Evolutionary conservation across 2,797 vertebrate species (phyloP).

Genomic region (Kryptopterus vitreolus): DNA sequence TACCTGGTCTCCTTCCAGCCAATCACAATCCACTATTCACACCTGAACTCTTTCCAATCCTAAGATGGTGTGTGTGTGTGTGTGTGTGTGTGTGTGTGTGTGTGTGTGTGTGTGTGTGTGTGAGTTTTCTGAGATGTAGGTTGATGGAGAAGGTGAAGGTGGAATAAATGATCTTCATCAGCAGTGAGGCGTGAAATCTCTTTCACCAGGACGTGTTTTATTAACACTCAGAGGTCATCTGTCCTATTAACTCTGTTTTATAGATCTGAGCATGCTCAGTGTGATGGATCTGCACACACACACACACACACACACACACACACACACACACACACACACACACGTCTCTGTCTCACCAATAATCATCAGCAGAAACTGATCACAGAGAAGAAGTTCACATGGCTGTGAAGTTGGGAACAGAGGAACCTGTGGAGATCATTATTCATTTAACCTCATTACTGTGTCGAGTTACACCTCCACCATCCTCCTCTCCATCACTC

Average conservation of each 20-base stretch:
- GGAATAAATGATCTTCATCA: constrained; percentile 16
- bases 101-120: background rate
- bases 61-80: too few species aligned
- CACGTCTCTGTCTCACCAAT: background rate
- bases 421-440: background rate
- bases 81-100: too few species aligned
- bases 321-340: background rate
- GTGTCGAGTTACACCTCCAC: background rate
- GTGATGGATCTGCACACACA: background rate
- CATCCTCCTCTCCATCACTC: background rate
- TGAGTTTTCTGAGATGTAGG: background rate
- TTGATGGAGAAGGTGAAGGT: background rate
- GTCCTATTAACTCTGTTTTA: constrained; percentile 15
- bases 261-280: background rate
- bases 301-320: background rate
- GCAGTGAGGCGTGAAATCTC: background rate
- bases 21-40: too few species aligned
- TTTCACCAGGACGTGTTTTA: constrained; percentile 23
- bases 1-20: too few species aligned
- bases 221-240: constrained; percentile 15
- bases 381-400: background rate
- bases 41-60: too few species aligned
- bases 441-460: background rate
- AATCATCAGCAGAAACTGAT: constrained; percentile 1
- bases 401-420: background rate